A percentile compares a stretch with the other conserved stretches of the same genome.
Conservation (phyloP, 2,888 invertebrate species). For the Meandrusa payeni region DNA sequence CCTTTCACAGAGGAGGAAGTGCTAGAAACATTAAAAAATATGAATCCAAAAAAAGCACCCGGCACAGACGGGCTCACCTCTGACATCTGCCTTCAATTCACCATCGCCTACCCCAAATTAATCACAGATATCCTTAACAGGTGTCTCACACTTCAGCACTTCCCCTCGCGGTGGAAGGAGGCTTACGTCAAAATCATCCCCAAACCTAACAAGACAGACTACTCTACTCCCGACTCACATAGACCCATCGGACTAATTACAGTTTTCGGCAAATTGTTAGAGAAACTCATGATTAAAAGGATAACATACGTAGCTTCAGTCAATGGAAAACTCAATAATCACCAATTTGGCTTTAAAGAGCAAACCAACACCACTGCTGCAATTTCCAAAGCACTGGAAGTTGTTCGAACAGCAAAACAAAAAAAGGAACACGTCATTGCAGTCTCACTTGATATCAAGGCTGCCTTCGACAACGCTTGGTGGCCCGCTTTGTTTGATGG, state of each 20-base stretch:
- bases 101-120: not conserved
- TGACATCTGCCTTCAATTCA: slow-evolving; percentile 14
- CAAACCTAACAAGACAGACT: slow-evolving; percentile 25
- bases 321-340: too few relatives aligned
- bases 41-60: slow-evolving; percentile 12
- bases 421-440: slow-evolving; percentile 10
- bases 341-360: slow-evolving; percentile 28
- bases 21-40: not conserved
- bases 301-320: not conserved
- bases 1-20: not conserved
- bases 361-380: slow-evolving; percentile 21
- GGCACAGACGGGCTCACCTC: slow-evolving; percentile 17
- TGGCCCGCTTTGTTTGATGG: slow-evolving; percentile 18
- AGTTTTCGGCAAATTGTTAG: slow-evolving; percentile 31
- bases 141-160: not conserved
- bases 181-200: slow-evolving; percentile 25
- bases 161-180: too few relatives aligned
- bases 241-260: slow-evolving; percentile 27
- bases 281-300: slow-evolving; percentile 5
- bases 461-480: slow-evolving; percentile 21
- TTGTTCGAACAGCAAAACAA: slow-evolving; percentile 1
- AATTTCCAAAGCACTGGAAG: slow-evolving; percentile 7
- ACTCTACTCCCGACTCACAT: slow-evolving; percentile 18
- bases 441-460: slow-evolving; percentile 24
- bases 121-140: not conserved